Base-by-base conservation (phyloP, 2,113 vertebrate species). In the Pundamilia nyererei region DNA sequence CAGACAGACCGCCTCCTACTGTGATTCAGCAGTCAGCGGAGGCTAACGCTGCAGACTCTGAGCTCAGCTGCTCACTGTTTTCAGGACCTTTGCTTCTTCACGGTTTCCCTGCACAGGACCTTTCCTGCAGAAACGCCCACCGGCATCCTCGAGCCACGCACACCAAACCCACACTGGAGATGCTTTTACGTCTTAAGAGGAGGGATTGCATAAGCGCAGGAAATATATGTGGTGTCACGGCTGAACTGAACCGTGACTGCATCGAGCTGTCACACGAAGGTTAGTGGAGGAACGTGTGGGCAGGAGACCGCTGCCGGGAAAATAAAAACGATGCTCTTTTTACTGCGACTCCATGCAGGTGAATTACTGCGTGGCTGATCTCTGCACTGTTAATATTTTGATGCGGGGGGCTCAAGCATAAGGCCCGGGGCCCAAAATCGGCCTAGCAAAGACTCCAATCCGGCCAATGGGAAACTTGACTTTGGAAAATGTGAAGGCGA, bases 391-490 rank as follows among this genome's bases (percentile, higher is more conserved):
- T 65, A 65, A 35, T 35, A 35, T 35, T 35, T 65, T 35, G 10
- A 35, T 65, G 31, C 6, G n/a, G 9, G 17, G 6, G 17, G 17
- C 17, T 62, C 29, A 0, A 62, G 58, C 58, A 11, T 62, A 19
- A 62, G 53, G 11, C 21, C n/a, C 10, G 6, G n/a, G n/a, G n/a
- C n/a, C 21, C 21, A 24, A 24, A 55, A 55, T 24, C 6, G 2
- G 54, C 56, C 8, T 33, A 11, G 58, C 9, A 62, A 11, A 62
- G 56, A 60, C 15, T 33, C 14, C 56, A 62, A 62, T 62, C 3
- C 0, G 0, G 29, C 29, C 1, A 33, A 33, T 3, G 3, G 31
- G 4, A 62, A 58, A 58, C 3, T 6, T 62, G 9, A 19, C 58
- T 62, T 62, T 62, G 29, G 31, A 3, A 35, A 62, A 35, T 62